phyloP scores from a whole-genome alignment of 1,140 invertebrate genomes.

The Lamellibrachia luymesi region DNA sequence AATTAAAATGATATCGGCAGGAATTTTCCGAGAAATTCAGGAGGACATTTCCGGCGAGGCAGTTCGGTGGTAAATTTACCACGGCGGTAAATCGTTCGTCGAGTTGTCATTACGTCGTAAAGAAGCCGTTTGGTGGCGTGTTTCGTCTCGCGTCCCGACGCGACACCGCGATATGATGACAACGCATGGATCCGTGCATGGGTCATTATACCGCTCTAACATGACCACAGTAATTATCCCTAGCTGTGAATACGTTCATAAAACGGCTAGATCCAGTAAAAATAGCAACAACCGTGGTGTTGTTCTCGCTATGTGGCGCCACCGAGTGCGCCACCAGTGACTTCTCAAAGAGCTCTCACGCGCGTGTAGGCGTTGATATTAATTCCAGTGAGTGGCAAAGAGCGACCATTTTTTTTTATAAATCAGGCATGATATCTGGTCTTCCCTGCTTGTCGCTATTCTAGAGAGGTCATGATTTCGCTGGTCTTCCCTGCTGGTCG shows the following conservation, averaged over 20 bases:
- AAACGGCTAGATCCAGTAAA: not conserved
- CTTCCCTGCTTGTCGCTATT: not conserved
- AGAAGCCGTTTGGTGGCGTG: not conserved
- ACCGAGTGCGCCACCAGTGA: not conserved
- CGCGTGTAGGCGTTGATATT: not conserved
- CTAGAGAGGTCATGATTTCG: too few relatives aligned
- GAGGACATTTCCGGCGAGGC: not conserved
- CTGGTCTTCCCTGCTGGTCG: not conserved
- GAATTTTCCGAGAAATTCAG: not conserved
- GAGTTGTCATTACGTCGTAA: not conserved
- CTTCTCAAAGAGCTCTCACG: not conserved
- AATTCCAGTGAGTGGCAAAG: not conserved
- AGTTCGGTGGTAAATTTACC: conserved; percentile 4
- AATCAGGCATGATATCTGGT: not conserved
- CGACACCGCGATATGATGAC: not conserved
- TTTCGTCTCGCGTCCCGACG: not conserved
- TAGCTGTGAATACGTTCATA: not conserved
- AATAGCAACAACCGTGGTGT: not conserved
- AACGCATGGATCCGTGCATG: too few relatives aligned
- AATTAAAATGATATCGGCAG: not conserved
- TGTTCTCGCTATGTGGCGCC: not conserved
- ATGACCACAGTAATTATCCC: not conserved
- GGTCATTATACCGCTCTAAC: not conserved
- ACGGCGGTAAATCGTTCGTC: not conserved
- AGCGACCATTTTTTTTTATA: not conserved